These are phyloP conservation scores for Chunga burmeisteri DNA, from an alignment of 2,113 vertebrate genomes.

Conservation along the genomic window DNA sequence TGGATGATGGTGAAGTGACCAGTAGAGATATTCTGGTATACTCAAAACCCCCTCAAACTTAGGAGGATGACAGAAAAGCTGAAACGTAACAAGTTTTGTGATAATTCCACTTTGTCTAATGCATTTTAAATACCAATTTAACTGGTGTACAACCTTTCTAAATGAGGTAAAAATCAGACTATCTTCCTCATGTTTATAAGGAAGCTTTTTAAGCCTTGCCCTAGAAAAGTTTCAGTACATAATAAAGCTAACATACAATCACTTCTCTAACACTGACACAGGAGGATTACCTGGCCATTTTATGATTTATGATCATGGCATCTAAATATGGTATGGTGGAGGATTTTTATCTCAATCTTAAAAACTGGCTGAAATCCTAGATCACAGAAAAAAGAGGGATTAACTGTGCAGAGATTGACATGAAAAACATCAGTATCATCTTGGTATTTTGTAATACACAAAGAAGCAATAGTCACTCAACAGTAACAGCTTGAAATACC, in stretches of 20 bases:
- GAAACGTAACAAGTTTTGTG: neutral
- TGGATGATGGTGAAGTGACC: neutral
- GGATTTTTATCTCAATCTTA: neutral
- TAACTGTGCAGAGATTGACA: neutral
- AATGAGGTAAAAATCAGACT: neutral
- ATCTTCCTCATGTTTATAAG: neutral
- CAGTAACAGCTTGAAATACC: neutral
- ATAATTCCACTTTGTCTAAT: neutral
- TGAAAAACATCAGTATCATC: neutral
- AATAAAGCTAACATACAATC: neutral
- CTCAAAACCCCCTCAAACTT: accelerated
- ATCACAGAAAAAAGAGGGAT: neutral
- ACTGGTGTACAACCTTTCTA: neutral
- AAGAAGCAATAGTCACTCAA: neutral
- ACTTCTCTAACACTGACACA: neutral
- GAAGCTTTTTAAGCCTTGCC: neutral
- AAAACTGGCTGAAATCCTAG: neutral
- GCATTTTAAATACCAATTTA: neutral
- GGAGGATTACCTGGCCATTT: neutral
- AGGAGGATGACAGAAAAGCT: neutral
- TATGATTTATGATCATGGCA: neutral
- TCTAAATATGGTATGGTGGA: neutral
- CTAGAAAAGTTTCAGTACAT: neutral
- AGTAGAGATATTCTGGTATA: neutral
- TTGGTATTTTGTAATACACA: neutral